phyloP scores from a whole-genome alignment of 2,797 vertebrate species.

The Bradypodion ventrale region DNA sequence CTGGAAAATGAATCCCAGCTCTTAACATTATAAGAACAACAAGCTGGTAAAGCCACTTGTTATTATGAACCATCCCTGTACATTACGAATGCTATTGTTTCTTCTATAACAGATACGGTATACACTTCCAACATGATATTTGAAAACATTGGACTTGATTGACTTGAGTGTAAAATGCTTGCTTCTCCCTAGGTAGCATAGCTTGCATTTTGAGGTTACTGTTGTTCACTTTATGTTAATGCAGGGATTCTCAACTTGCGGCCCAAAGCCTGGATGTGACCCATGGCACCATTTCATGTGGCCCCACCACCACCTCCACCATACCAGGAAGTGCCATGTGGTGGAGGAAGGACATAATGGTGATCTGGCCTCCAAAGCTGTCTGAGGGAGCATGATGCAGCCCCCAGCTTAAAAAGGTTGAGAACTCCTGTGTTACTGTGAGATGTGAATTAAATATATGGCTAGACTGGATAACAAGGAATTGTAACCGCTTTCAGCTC shows the following conservation, averaged over 20 bases:
- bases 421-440: background rate
- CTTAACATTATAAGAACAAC: background rate
- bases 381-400: too few relatives aligned
- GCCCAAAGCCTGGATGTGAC: too few relatives aligned
- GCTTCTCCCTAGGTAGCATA: background rate
- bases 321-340: too few relatives aligned
- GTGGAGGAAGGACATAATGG: too few relatives aligned
- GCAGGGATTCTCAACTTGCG: too few relatives aligned
- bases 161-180: background rate
- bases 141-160: background rate
- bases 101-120: background rate
- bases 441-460: background rate
- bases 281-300: too few relatives aligned
- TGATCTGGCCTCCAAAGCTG: too few relatives aligned
- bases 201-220: background rate
- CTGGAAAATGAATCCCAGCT: conserved; percentile 20
- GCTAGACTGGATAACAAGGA: background rate
- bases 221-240: background rate
- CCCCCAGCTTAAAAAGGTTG: too few relatives aligned
- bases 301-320: too few relatives aligned
- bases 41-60: conserved; percentile 15
- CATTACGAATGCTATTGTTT: background rate
- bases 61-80: conserved; percentile 25
- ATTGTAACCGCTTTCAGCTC: background rate
- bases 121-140: background rate